Evolutionary conservation across 2,113 vertebrate genomes (phyloP).

Genomic region (Okapia johnstoni): DNA sequence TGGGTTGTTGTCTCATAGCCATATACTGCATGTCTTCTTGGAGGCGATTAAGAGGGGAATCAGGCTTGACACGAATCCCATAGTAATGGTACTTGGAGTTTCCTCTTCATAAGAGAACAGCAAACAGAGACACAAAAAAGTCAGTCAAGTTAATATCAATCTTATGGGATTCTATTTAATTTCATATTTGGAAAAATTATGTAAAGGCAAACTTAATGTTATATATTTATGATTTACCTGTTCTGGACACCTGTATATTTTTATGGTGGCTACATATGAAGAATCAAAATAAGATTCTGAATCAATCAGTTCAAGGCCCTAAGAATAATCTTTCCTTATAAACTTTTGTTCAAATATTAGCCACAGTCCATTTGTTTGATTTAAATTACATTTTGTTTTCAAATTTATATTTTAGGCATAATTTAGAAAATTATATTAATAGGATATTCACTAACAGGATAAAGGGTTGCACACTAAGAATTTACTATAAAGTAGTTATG

Average conservation of each 20-base stretch:
- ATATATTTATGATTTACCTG: neutral
- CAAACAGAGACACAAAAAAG: slow-evolving; percentile 51
- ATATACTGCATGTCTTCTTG: slow-evolving; percentile 91
- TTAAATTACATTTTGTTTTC: neutral
- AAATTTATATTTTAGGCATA: slow-evolving; percentile 21
- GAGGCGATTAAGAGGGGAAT: slow-evolving; percentile 87
- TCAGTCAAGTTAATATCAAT: slow-evolving; percentile 12
- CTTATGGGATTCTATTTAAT: neutral
- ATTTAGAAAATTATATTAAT: neutral
- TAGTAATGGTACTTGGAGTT: slow-evolving; percentile 90
- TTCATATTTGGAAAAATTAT: neutral
- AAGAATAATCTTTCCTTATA: neutral
- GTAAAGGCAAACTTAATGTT: neutral
- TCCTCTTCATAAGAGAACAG: slow-evolving; percentile 78
- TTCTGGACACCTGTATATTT: neutral
- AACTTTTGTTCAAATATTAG: neutral
- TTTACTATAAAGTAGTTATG: neutral
- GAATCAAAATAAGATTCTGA: neutral
- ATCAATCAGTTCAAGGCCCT: neutral
- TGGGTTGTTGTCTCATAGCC: slow-evolving; percentile 89
- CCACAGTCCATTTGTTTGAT: neutral
- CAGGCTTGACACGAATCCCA: slow-evolving; percentile 89
- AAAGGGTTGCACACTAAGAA: neutral
- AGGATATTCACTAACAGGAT: neutral
- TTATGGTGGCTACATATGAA: neutral